Percentiles rank a stretch among this genome's conserved stretches.
phyloP scores from a whole-genome alignment of 2,888 invertebrate genomes.

The Petrolisthes cinctipes region DNA sequence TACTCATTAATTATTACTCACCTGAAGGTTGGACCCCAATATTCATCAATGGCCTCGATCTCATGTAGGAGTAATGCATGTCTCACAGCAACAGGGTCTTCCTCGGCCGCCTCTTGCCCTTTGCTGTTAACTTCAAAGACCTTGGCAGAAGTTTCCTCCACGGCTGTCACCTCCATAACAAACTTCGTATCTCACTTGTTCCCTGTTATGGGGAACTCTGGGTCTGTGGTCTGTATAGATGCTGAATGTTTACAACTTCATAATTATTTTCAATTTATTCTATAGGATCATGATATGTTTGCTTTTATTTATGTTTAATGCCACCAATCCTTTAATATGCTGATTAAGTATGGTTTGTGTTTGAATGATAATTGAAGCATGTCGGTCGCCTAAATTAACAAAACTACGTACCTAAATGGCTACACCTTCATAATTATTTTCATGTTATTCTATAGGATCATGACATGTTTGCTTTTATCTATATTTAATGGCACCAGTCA shows the following conservation, averaged over 20 bases:
- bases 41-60: conserved; percentile 83
- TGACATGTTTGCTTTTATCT: too few relatives aligned
- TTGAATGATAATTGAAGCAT: too few relatives aligned
- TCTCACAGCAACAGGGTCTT: conserved; percentile 48
- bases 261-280: neutral
- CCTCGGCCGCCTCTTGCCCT: conserved; percentile 35
- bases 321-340: too few relatives aligned
- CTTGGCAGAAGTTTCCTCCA: conserved; percentile 16
- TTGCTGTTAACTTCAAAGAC: conserved; percentile 15
- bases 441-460: too few relatives aligned
- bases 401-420: too few relatives aligned
- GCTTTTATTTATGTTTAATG: too few relatives aligned
- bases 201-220: conserved; percentile 4
- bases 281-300: too few relatives aligned
- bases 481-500: too few relatives aligned
- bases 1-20: conserved; percentile 13
- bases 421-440: too few relatives aligned
- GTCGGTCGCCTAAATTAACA: too few relatives aligned
- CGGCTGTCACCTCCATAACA: conserved; percentile 54
- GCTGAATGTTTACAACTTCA: neutral
- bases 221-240: conserved; percentile 15
- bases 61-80: conserved; percentile 63
- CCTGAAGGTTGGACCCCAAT: conserved; percentile 88
- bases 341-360: too few relatives aligned
- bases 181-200: conserved; percentile 42